Base-by-base conservation (phyloP, 2,888 invertebrate species). In the Synergus itoensis region DNA sequence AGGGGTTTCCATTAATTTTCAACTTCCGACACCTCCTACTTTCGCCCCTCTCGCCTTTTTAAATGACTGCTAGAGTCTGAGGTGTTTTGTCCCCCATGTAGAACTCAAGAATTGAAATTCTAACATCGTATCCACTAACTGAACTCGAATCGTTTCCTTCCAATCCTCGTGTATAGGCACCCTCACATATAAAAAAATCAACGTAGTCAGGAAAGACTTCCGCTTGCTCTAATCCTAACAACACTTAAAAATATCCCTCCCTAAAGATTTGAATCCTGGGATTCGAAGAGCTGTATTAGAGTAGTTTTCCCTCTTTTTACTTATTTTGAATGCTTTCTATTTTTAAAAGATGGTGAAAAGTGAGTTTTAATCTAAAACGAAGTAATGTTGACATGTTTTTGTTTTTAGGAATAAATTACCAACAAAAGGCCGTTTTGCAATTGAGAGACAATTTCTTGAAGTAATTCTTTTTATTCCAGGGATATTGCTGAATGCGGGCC, bases 51-150 rank as follows among this genome's bases (percentile, higher is more conserved):
- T 8, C 3, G 48, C 8, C 28, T 48, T 16, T 69, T 69, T 69
- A 69, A 69, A 48, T 9, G 48, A 16, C 48, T 28, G 14, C 48
- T 48, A 69, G 45, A 48, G 14, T 16, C 53, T 40, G 18, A 57
- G 73, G 9, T 36, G 73, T 57, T 73, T 14, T n/a, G 18, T 67
- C 45, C 43, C 67, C 21, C 67, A 43, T 67, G 43, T 53, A 36
- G 53, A 57, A 40, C 53, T 5, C 16, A 53, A 40, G 53, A 73
- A 57, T 73, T 73, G n/a, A 73, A 73, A 73, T 53, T 73, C 36
- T 40, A n/a, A 73, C 36, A 53, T 73, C 73, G 53, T 73, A 73
- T 53, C 36, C n/a, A 36, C 73, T 40, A 53, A 73, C 36, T 36
- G n/a, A 73, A 53, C 1, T 4, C n/a, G 21, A 73, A 48, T 16